Evolutionary conservation across 2,888 invertebrate genomes (phyloP), one percentile per base, ranked within the genome.

Genomic region (Deroplatys truncata): DNA sequence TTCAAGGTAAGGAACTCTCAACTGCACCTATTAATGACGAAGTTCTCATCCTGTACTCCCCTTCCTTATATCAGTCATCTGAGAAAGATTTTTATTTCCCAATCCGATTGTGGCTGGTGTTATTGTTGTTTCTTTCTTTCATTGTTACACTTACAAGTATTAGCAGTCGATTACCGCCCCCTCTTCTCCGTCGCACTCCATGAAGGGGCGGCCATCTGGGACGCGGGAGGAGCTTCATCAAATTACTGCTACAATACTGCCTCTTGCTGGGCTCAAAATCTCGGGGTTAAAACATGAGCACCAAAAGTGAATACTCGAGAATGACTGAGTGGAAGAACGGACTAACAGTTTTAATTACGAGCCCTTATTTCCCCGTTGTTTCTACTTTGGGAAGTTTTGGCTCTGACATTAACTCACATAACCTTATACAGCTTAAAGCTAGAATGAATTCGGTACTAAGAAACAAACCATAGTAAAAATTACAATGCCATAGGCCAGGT

Each of bases 211-310:
- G 88, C 85, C 85, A 86, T 86, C 85, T 85, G 86, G 87, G 86
- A 86, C 89, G 56, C 31, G 35, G 84, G 84, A 84, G 88, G 84
- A 84, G 90, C 89, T 90, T 91, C 90, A 91, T 91, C 90, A 91
- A 91, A 91, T 91, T 91, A 91, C 90, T 89, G 87, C 90, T 89
- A 89, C 90, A 91, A 90, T 90, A 89, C 89, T 87, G 35, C 29
- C 31, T 83, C 87, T 87, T 83, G 82, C 31, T 87, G 87, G 87
- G 56, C 72, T 86, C 85, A 84, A 82, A 85, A 85, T 85, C 85
- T 85, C 88, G 83, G 90, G 83, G 89, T 90, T 90, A 88, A 90
- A 88, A 90, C 88, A 88, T 88, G 88, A 82, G 86, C 83, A 86
- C 84, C 84, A 49, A 86, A 89, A 89, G 89, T 89, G 89, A 89